Evolutionary conservation across 64 coral and sea anemone genomes (phyloP), one percentile per base, ranked within the genome.

Genomic region (Montipora capricornis): DNA sequence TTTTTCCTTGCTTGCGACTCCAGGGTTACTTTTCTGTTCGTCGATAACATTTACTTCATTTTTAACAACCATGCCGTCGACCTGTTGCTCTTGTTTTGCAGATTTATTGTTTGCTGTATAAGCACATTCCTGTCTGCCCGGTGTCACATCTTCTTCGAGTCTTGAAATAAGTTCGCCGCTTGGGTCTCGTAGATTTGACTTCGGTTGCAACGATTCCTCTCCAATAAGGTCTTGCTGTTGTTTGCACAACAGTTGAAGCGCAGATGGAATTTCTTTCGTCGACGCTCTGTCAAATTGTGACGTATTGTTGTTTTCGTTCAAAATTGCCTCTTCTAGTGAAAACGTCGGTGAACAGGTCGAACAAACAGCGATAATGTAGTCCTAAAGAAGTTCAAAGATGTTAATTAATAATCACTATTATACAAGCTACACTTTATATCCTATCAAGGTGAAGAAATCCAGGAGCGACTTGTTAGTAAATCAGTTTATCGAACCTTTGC

Each of bases 231-330:
- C 15, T 9, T 44, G 26, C 45, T 82, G 55, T 64, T 64, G 55
- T 17, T 1, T 49, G 44, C 1, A 49, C 19, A 49, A 8, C 20
- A 73, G 49, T 3, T 73, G 44, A 12, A 71, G 46, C 82, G 71
- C 82, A 86, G 82, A 86, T 73, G 82, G 45, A 14, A 17, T 71
- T 86, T 86, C 64, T 71, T 73, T 86, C 20, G 82, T 73, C 66
- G 46, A 20, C 14, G 6, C 45, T 9, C 66, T 70, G 81, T 84
- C 81, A 84, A 84, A 8, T 84, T 44, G 60, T 5, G 60, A 67
- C 45, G 82, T 71, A 73, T 71, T 71, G 66, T 86, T 86, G 47
- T 86, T 86, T 69, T 86, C 82, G 62, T 86, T 84, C 14, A 61
- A 84, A 84, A 84, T 59, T 47, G 81, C 81, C 60, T 84, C 64